A percentile compares a stretch with the other conserved stretches of the same genome.
phyloP scores from a whole-genome alignment of 2,113 vertebrate genomes.

The Todiramphus chloris region DNA sequence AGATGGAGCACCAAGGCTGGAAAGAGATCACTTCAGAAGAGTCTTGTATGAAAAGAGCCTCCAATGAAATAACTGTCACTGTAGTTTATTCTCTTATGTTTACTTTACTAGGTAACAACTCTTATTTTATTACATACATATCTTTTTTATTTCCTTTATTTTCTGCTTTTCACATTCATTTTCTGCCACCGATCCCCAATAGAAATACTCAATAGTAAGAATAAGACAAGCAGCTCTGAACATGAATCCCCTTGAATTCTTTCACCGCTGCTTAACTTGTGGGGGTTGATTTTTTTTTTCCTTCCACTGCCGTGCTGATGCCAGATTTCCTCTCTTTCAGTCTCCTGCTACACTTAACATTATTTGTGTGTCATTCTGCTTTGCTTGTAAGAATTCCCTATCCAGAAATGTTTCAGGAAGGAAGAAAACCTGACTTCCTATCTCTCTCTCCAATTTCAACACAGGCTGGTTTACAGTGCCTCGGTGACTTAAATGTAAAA shows the following conservation, averaged over 20 bases:
- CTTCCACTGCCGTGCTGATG: neutral
- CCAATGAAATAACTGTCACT: neutral
- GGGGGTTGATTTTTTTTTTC: neutral
- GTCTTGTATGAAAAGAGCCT: neutral
- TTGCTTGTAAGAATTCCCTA: neutral
- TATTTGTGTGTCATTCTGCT: neutral
- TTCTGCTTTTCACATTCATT: neutral
- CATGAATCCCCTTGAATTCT: neutral
- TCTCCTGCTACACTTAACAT: neutral
- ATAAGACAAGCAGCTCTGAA: neutral
- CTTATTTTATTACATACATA: neutral
- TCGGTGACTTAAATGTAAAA: neutral
- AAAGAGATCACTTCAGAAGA: neutral
- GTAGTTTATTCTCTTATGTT: neutral
- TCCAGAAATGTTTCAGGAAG: neutral
- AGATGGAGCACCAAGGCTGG: neutral
- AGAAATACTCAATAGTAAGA: neutral
- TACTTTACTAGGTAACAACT: neutral
- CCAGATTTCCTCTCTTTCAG: neutral
- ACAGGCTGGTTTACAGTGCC: neutral
- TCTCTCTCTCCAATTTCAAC: neutral
- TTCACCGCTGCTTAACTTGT: neutral
- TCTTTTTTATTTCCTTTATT: neutral
- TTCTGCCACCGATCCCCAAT: neutral
- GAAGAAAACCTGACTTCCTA: neutral